Percentiles rank a stretch among this genome's conserved stretches.
These are phyloP conservation scores for Dermochelys coriacea DNA, from an alignment of 2,797 vertebrate species.

Conservation along the genomic window DNA sequence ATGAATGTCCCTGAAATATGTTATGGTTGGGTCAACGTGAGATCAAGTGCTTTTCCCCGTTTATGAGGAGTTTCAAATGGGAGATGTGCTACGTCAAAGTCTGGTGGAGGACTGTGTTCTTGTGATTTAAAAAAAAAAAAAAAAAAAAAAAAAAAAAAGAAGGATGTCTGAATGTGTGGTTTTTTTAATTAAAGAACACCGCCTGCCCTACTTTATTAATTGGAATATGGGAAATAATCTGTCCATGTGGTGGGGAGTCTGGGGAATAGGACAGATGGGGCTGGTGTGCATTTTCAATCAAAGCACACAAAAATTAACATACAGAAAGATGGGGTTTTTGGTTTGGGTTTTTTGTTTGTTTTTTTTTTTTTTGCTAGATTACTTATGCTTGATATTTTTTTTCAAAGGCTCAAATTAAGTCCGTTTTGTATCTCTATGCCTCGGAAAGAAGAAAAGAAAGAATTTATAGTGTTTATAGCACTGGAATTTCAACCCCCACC, in stretches of 20 bases:
- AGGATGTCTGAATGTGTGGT: slow-evolving; percentile 33
- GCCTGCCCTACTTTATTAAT: slow-evolving; percentile 73
- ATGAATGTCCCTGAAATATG: background rate
- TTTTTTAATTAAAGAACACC: slow-evolving; percentile 70
- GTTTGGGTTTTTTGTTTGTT: too few relatives aligned
- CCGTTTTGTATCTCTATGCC: slow-evolving; percentile 43
- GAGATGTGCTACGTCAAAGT: slow-evolving; percentile 49
- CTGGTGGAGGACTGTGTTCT: slow-evolving; percentile 31
- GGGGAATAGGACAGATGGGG: slow-evolving; percentile 67
- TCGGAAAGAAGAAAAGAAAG: slow-evolving; percentile 39
- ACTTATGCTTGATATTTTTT: slow-evolving; percentile 29
- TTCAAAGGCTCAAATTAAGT: slow-evolving; percentile 41
- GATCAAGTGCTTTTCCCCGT: background rate
- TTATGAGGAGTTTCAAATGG: background rate
- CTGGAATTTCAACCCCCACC: slow-evolving; percentile 11
- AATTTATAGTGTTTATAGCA: background rate
- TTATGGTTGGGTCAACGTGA: background rate
- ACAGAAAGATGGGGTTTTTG: slow-evolving; percentile 3
- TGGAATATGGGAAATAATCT: slow-evolving; percentile 65
- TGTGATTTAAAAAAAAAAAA: slow-evolving; percentile 1
- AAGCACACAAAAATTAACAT: slow-evolving; percentile 65
- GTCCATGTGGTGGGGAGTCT: slow-evolving; percentile 52
- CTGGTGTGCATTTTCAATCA: slow-evolving; percentile 57
- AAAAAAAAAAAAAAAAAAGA: slow-evolving; percentile 18
- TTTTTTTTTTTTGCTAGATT: slow-evolving; percentile 10